Evolutionary conservation across 2,113 vertebrate species (phyloP), one percentile per base, ranked within the genome.

Genomic region (Protobothrops flavoviridis): DNA sequence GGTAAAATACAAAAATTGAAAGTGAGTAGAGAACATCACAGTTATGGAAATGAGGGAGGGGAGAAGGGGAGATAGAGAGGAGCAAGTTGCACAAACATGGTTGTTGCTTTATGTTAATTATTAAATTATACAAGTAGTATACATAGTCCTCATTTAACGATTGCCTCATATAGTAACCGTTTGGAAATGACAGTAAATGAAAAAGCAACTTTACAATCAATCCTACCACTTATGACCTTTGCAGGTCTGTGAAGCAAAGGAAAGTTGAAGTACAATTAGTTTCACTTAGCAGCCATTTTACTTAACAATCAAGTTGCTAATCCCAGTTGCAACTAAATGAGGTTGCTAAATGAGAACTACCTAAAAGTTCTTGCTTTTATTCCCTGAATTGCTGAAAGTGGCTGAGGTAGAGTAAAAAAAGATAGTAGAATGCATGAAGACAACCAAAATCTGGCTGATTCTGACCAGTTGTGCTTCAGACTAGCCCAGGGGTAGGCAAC

Each of bases 1-100:
- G 99, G 99, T 91, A 99, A 99, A 97, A 99, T 99, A 93, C 99
- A 99, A 98, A 99, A 99, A 92, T 98, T 99, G 94, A 99, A 99
- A 98, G 99, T 99, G 95, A 86, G 97, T 93, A 48, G n/a, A 8
- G 6, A 3, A 43, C n/a, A 4, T 89, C 21, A 56, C 20, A 2
- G 57, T 33, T 4, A 11, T 87, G 33, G 56, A 61, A 61, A 81
- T 45, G 45, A 57, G 24, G 13, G 6, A 9, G 24, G 15, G 48
- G 45, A 17, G 21, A 69, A 69, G 39, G 26, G 50, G 24, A 33
- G 29, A 10, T 7, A 15, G n/a, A 59, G 5, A 52, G 13, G 6
- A 26, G 45, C 1, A 15, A 39, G 13, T 17, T 23, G 9, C 45
- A 64, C 21, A 43, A 81, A 81, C 15, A 81, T 81, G 69, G 20